Evolutionary conservation across 2,797 vertebrate species (phyloP).

Genomic region (Darevskia mixta): DNA sequence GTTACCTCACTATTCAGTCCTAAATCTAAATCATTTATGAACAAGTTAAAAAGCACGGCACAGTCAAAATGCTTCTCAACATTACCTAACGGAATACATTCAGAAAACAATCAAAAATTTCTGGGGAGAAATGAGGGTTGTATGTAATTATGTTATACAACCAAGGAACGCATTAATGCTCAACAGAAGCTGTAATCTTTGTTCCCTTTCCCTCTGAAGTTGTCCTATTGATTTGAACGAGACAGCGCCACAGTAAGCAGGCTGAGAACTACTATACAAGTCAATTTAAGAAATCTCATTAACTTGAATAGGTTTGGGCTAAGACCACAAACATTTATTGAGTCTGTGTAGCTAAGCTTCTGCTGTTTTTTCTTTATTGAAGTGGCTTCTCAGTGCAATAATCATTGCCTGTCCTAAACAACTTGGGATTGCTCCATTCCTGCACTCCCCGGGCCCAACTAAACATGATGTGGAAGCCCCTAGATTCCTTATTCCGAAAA

Average conservation of each 20-base stretch:
- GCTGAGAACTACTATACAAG: not conserved
- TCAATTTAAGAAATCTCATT: conserved; percentile 20
- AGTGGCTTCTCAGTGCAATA: not conserved
- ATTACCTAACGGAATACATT: conserved; percentile 2
- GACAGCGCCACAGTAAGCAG: not conserved
- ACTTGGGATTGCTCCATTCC: not conserved
- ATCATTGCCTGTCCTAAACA: not conserved
- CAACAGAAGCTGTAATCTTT: not conserved
- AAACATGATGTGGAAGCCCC: not conserved
- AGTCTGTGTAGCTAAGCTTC: not conserved
- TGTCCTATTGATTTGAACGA: conserved; percentile 20
- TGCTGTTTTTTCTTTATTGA: not conserved
- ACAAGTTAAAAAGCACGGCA: not conserved
- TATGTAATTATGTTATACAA: not conserved
- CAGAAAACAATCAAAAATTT: conserved; percentile 7
- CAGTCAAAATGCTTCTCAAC: not conserved
- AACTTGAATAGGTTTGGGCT: conserved; percentile 1
- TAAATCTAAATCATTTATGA: too few relatives aligned
- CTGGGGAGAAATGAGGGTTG: not conserved
- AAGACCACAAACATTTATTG: conserved; percentile 1
- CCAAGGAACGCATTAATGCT: not conserved
- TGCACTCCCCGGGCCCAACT: not conserved
- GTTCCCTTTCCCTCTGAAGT: not conserved
- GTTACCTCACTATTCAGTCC: too few relatives aligned
- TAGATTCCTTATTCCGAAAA: not conserved